Evolutionary conservation across 2,888 invertebrate genomes (phyloP).

Genomic region (Caenorhabditis imperialis): DNA sequence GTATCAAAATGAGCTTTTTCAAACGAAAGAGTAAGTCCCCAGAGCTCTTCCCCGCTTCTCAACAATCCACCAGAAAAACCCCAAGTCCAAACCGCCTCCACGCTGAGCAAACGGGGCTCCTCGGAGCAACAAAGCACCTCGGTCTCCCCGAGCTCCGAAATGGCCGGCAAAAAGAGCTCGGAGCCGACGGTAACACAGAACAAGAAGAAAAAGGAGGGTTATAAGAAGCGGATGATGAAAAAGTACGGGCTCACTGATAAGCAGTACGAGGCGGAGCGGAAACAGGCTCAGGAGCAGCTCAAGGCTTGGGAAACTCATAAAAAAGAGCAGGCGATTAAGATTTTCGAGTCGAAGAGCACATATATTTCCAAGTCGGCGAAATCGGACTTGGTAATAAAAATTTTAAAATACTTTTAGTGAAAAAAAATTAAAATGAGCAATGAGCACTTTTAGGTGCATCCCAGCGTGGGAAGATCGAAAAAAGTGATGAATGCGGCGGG

Average conservation of each 20-base stretch:
- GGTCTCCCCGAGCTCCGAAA: constrained; percentile 1
- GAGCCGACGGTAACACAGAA: too few relatives aligned
- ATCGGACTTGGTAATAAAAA: constrained; percentile 34
- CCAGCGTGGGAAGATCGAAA: constrained; percentile 8
- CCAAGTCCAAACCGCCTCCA: too few relatives aligned
- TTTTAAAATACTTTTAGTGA: not conserved
- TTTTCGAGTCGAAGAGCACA: constrained; percentile 32
- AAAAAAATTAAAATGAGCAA: too few relatives aligned
- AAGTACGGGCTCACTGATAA: constrained; percentile 5
- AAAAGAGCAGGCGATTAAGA: constrained; percentile 34
- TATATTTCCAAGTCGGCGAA: constrained; percentile 39
- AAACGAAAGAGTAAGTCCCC: too few relatives aligned
- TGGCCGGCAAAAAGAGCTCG: constrained; percentile 6
- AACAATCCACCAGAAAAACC: too few relatives aligned
- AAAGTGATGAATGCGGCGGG: constrained; percentile 13
- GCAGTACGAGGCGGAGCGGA: not conserved
- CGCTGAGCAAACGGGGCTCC: too few relatives aligned
- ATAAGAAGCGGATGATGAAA: constrained; percentile 9
- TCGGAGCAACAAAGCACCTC: too few relatives aligned
- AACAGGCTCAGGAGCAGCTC: constrained; percentile 17
- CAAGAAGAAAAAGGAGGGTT: not conserved
- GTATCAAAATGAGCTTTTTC: too few relatives aligned
- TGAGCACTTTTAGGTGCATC: constrained; percentile 22
- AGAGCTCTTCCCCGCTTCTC: constrained; percentile 5
- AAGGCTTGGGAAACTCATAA: constrained; percentile 32